Evolutionary conservation across 2,888 invertebrate species (phyloP).

Genomic region (Pomacea canaliculata): DNA sequence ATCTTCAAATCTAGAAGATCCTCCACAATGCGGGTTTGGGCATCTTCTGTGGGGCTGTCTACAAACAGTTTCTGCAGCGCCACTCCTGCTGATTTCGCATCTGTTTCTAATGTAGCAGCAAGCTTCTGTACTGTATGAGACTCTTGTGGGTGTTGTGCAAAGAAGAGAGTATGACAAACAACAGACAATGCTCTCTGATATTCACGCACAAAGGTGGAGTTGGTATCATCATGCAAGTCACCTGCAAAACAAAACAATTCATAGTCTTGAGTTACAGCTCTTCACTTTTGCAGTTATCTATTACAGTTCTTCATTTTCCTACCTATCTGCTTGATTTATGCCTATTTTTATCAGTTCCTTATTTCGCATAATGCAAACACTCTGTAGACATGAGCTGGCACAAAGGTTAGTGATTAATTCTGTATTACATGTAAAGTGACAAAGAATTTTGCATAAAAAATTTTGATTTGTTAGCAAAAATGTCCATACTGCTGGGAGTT

Average conservation of each 20-base stretch:
- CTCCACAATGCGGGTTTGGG: constrained; percentile 59
- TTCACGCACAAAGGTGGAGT: constrained; percentile 61
- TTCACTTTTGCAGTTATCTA: too few species aligned
- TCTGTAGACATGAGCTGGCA: too few species aligned
- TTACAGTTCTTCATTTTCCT: too few species aligned
- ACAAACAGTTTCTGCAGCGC: constrained; percentile 61
- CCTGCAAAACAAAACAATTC: constrained; percentile 41
- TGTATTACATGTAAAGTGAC: too few species aligned
- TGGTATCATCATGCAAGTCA: constrained; percentile 63
- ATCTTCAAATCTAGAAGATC: constrained; percentile 62
- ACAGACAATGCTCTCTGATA: constrained; percentile 65
- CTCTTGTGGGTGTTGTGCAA: constrained; percentile 57
- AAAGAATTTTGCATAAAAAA: too few species aligned
- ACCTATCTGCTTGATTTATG: too few species aligned
- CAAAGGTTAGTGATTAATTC: too few species aligned
- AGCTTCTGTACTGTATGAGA: constrained; percentile 41
- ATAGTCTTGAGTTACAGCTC: too few species aligned
- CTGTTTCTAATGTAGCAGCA: constrained; percentile 33
- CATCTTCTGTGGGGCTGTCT: constrained; percentile 59
- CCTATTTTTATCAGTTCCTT: too few species aligned
- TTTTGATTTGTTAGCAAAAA: too few species aligned
- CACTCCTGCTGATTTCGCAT: constrained; percentile 41
- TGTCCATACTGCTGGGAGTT: too few species aligned
- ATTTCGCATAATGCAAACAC: too few species aligned
- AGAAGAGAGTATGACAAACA: constrained; percentile 67